A percentile compares a stretch with the other conserved stretches of the same genome.
Evolutionary conservation across 2,797 vertebrate species (phyloP).

Genomic region (Labroides dimidiatus): DNA sequence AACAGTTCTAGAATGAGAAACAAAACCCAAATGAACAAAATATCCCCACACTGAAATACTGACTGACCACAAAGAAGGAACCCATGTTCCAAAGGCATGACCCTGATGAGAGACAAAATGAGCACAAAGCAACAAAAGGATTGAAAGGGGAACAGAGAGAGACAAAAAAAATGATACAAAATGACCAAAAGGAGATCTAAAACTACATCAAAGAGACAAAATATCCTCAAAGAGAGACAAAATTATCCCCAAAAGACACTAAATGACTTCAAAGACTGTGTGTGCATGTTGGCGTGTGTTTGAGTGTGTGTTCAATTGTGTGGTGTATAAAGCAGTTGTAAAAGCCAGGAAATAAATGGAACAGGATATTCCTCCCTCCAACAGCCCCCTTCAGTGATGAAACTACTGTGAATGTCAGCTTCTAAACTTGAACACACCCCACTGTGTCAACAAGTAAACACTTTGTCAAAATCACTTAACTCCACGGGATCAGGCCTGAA

Average conservation of each 20-base stretch:
- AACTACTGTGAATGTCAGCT: conserved; percentile 36
- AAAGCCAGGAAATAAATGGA: not conserved
- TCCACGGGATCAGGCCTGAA: conserved; percentile 39
- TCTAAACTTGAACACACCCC: conserved; percentile 39
- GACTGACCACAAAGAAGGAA: not conserved
- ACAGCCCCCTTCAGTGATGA: conserved; percentile 27
- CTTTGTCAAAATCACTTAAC: conserved; percentile 67
- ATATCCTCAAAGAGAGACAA: not conserved
- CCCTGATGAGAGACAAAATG: not conserved
- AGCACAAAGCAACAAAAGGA: not conserved
- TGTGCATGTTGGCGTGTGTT: not conserved
- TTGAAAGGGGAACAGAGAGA: no score
- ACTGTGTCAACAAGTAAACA: conserved; percentile 65
- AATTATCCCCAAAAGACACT: not conserved
- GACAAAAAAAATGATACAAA: not conserved
- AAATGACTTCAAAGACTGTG: not conserved
- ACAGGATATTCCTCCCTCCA: conserved; percentile 14
- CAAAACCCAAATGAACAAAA: not conserved
- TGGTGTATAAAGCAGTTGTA: not conserved
- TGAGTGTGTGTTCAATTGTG: not conserved
- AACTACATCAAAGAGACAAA: not conserved
- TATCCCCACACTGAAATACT: not conserved
- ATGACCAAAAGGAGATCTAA: not conserved
- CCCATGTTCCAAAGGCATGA: not conserved
- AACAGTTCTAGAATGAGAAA: not conserved